Base-by-base conservation (phyloP, 1,140 invertebrate genomes). In the Centruroides sculpturatus region DNA sequence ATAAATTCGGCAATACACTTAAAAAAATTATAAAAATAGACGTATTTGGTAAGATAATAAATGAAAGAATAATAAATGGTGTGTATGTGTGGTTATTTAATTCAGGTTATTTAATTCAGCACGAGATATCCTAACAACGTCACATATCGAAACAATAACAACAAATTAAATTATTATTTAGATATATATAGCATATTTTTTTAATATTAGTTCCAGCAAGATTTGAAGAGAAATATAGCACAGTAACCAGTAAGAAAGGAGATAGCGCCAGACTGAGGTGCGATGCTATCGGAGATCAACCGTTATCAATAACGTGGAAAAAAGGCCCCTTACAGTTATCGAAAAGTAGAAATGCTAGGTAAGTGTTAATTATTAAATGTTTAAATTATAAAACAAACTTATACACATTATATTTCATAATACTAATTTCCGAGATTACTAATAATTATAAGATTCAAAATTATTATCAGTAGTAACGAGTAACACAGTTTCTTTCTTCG, bases 251-350 rank as follows among this genome's bases (percentile, higher is more conserved):
- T 13, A 82, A 87, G 63, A 82, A 87, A 61, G 90, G 88, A 23
- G 89, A 95, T 74, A 89, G 91, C 35, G 86, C 91, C 49, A 90
- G 92, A 23, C 73, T 97, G 58, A 88, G 93, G 71, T 96, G 92
- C 73, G 89, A 93, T 77, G 91, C 90, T 23, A 88, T 90, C 69
- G 92, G 93, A 58, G 92, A 96, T 76, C 91, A 91, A 78, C 92
- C 92, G 41, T 90, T 97, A 72, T 89, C 90, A 67, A 92, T 96
- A 54, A 80, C 91, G 35, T 96, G 92, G 93, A 92, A 91, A 82
- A 91, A 93, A 74, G 90, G 92, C 72, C 76, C 92, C 90, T 35
- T 88, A 89, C 70, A 92, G 92, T 59, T 92, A 97, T 76, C 92
- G 92, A 79, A 91, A 92, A 41, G 41, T 3, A 41, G 41, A 90